These are phyloP conservation scores for Chiridota heheva DNA, from an alignment of 35 echinoderm and acorn worm species.

Conservation along the genomic window DNA sequence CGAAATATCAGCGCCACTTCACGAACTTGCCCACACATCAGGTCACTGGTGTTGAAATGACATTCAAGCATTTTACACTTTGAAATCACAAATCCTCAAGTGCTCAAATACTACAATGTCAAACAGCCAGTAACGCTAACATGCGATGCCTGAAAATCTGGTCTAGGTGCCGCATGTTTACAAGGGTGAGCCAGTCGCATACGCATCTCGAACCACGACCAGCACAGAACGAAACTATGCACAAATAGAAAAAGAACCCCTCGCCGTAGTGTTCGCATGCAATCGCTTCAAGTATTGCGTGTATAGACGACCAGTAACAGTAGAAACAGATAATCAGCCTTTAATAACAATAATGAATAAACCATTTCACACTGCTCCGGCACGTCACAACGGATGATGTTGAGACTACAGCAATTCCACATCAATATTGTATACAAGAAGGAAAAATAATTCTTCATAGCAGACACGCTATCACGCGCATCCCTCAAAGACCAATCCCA, in stretches of 20 bases:
- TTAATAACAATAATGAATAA: conserved; percentile 36
- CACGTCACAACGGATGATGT: conserved; percentile 40
- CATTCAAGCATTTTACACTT: conserved; percentile 20
- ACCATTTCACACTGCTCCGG: neutral
- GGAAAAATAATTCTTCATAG: conserved; percentile 29
- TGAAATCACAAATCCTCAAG: conserved; percentile 43
- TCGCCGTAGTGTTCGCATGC: conserved; percentile 63
- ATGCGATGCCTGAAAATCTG: conserved; percentile 56
- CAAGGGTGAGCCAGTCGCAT: conserved; percentile 51
- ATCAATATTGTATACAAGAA: conserved; percentile 30
- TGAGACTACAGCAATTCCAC: conserved; percentile 36
- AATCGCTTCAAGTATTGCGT: conserved; percentile 56
- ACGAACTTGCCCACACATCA: conserved; percentile 52
- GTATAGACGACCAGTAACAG: conserved; percentile 30
- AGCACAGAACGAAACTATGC: conserved; percentile 42
- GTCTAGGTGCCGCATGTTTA: conserved; percentile 41
- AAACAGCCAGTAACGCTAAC: conserved; percentile 56
- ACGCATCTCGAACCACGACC: conserved; percentile 44
- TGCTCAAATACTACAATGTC: conserved; percentile 55
- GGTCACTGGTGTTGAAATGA: conserved; percentile 35
- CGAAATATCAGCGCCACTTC: conserved; percentile 45
- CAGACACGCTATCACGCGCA: conserved; percentile 47
- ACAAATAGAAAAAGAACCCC: conserved; percentile 64
- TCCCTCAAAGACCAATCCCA: neutral
- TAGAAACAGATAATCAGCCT: conserved; percentile 37